phyloP scores from a whole-genome alignment of 2,888 invertebrate species.

The Ormyrus nitidulus region DNA sequence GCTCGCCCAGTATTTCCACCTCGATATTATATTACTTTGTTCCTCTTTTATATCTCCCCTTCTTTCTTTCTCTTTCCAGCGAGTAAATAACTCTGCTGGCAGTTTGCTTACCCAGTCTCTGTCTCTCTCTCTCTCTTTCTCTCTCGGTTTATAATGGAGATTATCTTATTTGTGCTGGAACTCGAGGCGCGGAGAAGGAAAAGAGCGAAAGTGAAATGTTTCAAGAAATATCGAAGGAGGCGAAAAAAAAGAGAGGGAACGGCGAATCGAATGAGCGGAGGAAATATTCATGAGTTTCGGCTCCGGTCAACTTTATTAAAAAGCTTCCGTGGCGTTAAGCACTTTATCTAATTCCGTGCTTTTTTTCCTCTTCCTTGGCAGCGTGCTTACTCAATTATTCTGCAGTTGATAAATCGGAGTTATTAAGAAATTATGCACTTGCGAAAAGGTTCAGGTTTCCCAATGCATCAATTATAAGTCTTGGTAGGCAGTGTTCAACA shows the following conservation, averaged over 20 bases:
- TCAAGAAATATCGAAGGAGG: slow-evolving; percentile 36
- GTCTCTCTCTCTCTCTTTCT: slow-evolving; percentile 53
- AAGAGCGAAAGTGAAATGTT: slow-evolving; percentile 44
- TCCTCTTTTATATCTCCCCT: slow-evolving; percentile 60
- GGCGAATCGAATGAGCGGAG: slow-evolving; percentile 4
- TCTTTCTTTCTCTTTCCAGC: slow-evolving; percentile 56
- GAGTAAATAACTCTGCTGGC: slow-evolving; percentile 71
- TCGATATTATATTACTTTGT: slow-evolving; percentile 64
- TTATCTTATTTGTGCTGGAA: slow-evolving; percentile 74
- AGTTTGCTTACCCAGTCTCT: slow-evolving; percentile 68
- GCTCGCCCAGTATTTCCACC: background rate
- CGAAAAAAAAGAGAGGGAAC: background rate
- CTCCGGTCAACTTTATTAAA: slow-evolving; percentile 12
- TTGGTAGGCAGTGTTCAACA: too few species aligned
- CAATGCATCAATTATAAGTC: too few species aligned
- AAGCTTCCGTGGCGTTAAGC: slow-evolving; percentile 14
- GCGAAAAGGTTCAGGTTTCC: too few species aligned
- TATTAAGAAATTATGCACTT: background rate
- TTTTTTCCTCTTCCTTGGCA: background rate
- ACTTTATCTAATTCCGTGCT: background rate
- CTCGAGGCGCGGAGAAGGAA: slow-evolving; percentile 59
- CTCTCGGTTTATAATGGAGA: slow-evolving; percentile 73
- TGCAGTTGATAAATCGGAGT: background rate
- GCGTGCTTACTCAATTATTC: background rate
- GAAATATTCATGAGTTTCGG: slow-evolving; percentile 27